Percentiles rank a stretch among this genome's conserved stretches.
Evolutionary conservation across 2,797 vertebrate genomes (phyloP).

Genomic region (Tauraco hartlaubi): DNA sequence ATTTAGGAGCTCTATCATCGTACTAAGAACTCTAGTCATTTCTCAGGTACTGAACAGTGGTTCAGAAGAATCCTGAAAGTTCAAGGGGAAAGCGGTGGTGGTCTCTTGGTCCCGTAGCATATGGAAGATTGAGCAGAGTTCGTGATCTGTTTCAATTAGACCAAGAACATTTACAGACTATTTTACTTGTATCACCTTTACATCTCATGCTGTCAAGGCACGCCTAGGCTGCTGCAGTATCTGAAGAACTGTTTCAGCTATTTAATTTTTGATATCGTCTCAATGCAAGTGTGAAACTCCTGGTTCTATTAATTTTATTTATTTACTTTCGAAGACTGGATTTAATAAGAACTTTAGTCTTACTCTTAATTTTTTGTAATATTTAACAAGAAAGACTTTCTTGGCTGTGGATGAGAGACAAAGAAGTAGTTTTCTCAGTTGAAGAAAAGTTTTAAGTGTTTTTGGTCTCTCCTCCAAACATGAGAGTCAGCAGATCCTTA

Average conservation of each 20-base stretch:
- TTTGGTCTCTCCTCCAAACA: conserved; percentile 29
- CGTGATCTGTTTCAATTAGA: neutral
- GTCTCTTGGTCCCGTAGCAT: neutral
- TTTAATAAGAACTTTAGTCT: neutral
- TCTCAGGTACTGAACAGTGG: neutral
- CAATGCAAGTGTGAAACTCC: neutral
- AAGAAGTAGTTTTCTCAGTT: neutral
- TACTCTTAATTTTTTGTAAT: neutral
- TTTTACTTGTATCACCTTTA: neutral
- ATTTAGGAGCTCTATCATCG: neutral
- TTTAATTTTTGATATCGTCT: neutral
- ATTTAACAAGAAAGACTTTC: neutral
- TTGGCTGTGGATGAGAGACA: neutral
- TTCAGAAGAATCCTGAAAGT: neutral
- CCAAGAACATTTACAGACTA: neutral
- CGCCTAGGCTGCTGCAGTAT: neutral
- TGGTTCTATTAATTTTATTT: neutral
- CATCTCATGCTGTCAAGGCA: neutral
- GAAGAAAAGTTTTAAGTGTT: conserved; percentile 29
- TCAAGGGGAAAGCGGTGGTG: neutral
- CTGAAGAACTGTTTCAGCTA: neutral
- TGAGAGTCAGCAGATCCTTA: conserved; percentile 55
- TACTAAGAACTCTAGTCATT: neutral
- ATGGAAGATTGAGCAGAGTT: neutral
- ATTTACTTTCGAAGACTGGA: neutral